These are phyloP conservation scores for Heptranchias perlo DNA, from an alignment of 2,113 vertebrate genomes.

Conservation along the genomic window DNA sequence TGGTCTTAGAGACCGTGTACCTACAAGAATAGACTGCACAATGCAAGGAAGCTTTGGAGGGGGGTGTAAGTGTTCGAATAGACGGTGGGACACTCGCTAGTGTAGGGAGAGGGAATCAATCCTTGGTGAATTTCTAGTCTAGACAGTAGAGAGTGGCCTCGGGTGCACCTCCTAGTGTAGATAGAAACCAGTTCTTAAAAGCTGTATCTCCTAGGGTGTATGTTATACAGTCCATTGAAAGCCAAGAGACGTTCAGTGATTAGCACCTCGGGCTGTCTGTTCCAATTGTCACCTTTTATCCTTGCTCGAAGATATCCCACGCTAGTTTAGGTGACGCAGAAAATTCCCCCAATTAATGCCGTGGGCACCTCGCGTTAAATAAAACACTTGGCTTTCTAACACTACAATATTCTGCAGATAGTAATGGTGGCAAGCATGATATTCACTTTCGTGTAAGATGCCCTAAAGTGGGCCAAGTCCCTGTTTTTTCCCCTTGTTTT, in stretches of 20 bases:
- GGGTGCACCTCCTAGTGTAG: too few relatives aligned
- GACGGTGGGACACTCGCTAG: neutral
- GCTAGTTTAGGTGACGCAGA: neutral
- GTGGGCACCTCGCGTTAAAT: neutral
- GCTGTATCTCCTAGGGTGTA: too few relatives aligned
- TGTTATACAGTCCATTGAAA: neutral
- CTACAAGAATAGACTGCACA: too few relatives aligned
- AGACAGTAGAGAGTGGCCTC: neutral
- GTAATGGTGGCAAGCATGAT: neutral
- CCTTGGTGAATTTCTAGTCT: neutral
- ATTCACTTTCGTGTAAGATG: neutral
- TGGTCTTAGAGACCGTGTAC: too few relatives aligned
- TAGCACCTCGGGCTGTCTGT: neutral
- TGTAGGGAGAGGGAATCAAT: neutral
- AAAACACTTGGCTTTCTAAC: neutral
- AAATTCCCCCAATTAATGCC: neutral
- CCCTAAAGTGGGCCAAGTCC: too few relatives aligned
- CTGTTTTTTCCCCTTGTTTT: neutral
- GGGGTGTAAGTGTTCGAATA: too few relatives aligned
- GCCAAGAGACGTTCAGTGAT: neutral
- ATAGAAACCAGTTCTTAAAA: neutral
- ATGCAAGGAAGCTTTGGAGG: too few relatives aligned
- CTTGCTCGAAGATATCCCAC: neutral
- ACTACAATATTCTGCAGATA: neutral
- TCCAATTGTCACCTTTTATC: neutral